Conservation (phyloP, 2,888 invertebrate species). For the Leptinotarsa tumamoca region DNA sequence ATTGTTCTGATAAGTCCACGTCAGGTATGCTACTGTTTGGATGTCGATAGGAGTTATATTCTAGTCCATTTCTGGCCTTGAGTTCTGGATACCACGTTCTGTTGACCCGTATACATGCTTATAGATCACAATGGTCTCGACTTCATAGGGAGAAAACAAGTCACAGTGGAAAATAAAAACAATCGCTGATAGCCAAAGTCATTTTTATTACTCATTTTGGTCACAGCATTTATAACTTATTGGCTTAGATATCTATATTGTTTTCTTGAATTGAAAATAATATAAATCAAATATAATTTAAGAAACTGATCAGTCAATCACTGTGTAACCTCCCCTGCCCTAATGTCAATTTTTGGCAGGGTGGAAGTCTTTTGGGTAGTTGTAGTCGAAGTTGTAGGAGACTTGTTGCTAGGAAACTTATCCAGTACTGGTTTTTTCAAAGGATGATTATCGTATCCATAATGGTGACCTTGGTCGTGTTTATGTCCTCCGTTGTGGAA, state of each 20-base stretch:
- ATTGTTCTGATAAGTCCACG: no score
- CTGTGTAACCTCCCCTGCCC: constrained; percentile 5
- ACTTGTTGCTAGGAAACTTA: background rate
- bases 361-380: constrained; percentile 16
- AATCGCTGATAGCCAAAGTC: no score
- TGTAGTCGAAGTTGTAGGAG: background rate
- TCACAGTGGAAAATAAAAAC: no score
- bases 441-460: background rate
- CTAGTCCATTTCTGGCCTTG: no score
- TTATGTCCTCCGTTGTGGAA: background rate
- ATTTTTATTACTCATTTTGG: no score
- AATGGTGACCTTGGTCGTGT: background rate
- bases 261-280: background rate
- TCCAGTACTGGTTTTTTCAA: background rate
- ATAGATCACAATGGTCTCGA: no score
- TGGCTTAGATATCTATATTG: background rate
- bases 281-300: background rate
- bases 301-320: background rate
- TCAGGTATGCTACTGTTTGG: no score
- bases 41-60: no score
- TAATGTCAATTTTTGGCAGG: constrained; percentile 30
- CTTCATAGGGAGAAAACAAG: no score
- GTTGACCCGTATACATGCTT: no score
- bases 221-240: background rate
- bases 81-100: no score